Base-by-base conservation (phyloP, 2,113 vertebrate genomes). In the Chitala chitala region DNA sequence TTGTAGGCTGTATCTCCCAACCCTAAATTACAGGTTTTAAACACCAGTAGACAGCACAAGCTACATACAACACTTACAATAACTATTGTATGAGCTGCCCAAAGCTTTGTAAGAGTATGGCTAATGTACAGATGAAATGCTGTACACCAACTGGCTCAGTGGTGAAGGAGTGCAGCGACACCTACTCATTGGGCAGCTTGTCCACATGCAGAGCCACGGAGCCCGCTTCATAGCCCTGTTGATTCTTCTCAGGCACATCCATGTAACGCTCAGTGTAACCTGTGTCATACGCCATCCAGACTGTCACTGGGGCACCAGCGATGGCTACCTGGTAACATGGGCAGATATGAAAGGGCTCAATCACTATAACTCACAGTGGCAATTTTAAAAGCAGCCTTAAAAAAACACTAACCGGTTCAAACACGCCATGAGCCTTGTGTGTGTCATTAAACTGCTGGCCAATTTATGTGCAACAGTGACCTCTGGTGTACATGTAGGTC, bases 251-350 rank as follows among this genome's bases (percentile, higher is more conserved):
- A 0, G 96, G 96, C 73, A 95, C 87, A 1, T 97, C 96, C 96
- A 98, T 98, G 89, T 98, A 98, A 74, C 96, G 93, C 84, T 98
- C 96, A 0, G 96, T 98, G 82, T 98, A 92, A 59, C 96, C 96
- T 0, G 96, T 98, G 87, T 99, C 96, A 0, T 99, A 99, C 4
- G 96, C 96, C 96, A 98, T 99, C 96, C 96, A 99, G 40, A 99
- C 94, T 0, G 96, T 99, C 82, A 98, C 96, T 0, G 96, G 96
- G 44, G 96, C 96, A 0, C 96, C 96, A 0, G 96, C 96, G 9
- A 99, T 92, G 0, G 96, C 96, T 82, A 99, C 87, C 96, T 99
- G 87, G 2, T 38, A 24, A 59, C 15, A 80, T 42, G n/a, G 12
- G 17, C 33, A 5, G 31, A 65, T 4, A 17, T 26, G 5, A 51